Evolutionary conservation across 2,888 invertebrate genomes (phyloP).

Genomic region (Octodonta nipae): DNA sequence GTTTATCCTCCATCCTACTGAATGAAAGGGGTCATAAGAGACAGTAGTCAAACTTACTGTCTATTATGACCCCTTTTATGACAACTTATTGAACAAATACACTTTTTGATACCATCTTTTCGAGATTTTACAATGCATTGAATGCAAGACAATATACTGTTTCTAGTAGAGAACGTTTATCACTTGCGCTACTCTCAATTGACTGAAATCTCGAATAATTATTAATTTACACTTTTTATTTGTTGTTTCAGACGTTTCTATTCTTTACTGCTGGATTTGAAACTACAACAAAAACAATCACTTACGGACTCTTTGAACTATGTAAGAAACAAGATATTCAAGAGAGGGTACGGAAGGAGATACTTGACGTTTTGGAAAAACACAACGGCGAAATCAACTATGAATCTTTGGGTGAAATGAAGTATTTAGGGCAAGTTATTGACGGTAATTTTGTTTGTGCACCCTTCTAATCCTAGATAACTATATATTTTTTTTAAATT

Average conservation of each 20-base stretch:
- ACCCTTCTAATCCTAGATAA: background rate
- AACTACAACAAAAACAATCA: slow-evolving; percentile 45
- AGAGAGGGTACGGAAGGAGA: slow-evolving; percentile 32
- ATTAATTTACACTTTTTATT: background rate
- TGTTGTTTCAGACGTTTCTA: slow-evolving; percentile 37
- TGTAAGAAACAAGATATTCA: slow-evolving; percentile 36
- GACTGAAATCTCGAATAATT: background rate
- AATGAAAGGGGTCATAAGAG: too few species aligned
- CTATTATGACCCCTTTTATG: too few species aligned
- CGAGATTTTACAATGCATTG: too few species aligned
- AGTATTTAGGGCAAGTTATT: slow-evolving; percentile 32
- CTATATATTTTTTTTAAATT: too few species aligned
- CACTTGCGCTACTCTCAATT: background rate
- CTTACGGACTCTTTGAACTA: slow-evolving; percentile 42
- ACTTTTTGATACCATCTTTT: too few species aligned
- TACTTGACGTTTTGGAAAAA: slow-evolving; percentile 24
- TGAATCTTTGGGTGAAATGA: slow-evolving; percentile 35
- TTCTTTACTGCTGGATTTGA: slow-evolving; percentile 50
- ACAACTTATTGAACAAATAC: too few species aligned
- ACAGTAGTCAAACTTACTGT: too few species aligned
- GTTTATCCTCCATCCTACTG: too few species aligned
- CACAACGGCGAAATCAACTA: slow-evolving; percentile 31
- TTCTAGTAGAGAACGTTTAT: too few species aligned
- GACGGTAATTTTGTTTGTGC: slow-evolving; percentile 12
- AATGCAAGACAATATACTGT: too few species aligned